Conservation (phyloP, 2,797 vertebrate species). For the Galagoides demidoff region DNA sequence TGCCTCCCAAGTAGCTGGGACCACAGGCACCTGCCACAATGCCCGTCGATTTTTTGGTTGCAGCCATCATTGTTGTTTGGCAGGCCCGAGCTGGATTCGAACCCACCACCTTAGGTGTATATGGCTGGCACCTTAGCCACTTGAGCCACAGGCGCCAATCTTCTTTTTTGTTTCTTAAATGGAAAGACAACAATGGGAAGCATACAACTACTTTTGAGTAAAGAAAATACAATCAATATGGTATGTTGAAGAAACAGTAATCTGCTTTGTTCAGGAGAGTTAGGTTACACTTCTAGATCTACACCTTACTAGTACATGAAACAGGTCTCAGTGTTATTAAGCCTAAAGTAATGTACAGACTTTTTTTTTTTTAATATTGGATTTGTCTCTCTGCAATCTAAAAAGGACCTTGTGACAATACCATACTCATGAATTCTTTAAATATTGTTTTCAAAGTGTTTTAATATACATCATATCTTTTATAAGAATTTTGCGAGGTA, state of each 20-base stretch:
- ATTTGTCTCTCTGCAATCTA: not conserved
- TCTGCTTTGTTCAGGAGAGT: not conserved
- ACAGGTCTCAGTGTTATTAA: not conserved
- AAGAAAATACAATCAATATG: not conserved
- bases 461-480: not conserved
- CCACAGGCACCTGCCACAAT: no score
- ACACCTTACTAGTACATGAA: not conserved
- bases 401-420: constrained; percentile 1
- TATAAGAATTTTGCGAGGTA: not conserved
- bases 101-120: no score
- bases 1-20: no score
- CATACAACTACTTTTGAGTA: not conserved
- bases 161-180: not conserved
- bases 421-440: constrained; percentile 3
- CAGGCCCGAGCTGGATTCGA: no score
- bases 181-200: not conserved
- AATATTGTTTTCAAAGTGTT: constrained; percentile 40
- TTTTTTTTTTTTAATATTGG: constrained; percentile 28
- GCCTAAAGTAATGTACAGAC: not conserved
- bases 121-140: no score
- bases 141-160: no score
- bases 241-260: not conserved
- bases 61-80: no score
- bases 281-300: not conserved
- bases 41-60: no score